Conservation (phyloP, 1,140 invertebrate species). For the Heliconius hermathena region DNA sequence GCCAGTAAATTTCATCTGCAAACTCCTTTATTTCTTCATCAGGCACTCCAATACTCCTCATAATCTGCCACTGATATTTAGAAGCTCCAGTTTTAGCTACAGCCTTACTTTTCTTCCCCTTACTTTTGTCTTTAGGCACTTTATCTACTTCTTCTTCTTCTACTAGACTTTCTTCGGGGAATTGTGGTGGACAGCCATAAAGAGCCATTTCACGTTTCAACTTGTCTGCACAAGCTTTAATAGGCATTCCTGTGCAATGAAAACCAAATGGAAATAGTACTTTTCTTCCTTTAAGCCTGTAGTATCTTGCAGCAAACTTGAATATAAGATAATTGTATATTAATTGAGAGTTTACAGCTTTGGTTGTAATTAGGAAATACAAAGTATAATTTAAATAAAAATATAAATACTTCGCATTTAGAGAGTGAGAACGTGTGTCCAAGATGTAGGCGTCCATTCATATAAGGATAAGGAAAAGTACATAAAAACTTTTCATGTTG, state of each 20-base stretch:
- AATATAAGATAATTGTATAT: constrained; percentile 20
- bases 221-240: constrained; percentile 99
- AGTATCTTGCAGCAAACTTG: constrained; percentile 95
- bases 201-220: constrained; percentile 95
- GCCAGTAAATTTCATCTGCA: constrained; percentile 95
- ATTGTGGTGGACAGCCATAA: constrained; percentile 96
- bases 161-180: constrained; percentile 86
- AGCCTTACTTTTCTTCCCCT: constrained; percentile 99
- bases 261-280: constrained; percentile 99
- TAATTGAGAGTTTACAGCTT: not conserved
- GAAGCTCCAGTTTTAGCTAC: constrained; percentile 93
- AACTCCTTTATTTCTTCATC: constrained; percentile 97
- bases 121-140: constrained; percentile 95
- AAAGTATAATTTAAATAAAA: constrained; percentile 9
- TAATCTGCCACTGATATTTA: constrained; percentile 99
- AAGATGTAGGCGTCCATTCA: constrained; percentile 99
- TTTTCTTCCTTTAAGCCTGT: constrained; percentile 94
- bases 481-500: constrained; percentile 93
- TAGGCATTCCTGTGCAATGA: constrained; percentile 99
- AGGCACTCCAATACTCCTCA: constrained; percentile 94
- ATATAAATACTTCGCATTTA: constrained; percentile 91
- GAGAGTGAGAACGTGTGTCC: constrained; percentile 99
- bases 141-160: constrained; percentile 82
- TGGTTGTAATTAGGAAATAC: not conserved
- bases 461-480: constrained; percentile 99